Evolutionary conservation across 2,797 vertebrate genomes (phyloP).

Genomic region (Acanthopagrus latus): DNA sequence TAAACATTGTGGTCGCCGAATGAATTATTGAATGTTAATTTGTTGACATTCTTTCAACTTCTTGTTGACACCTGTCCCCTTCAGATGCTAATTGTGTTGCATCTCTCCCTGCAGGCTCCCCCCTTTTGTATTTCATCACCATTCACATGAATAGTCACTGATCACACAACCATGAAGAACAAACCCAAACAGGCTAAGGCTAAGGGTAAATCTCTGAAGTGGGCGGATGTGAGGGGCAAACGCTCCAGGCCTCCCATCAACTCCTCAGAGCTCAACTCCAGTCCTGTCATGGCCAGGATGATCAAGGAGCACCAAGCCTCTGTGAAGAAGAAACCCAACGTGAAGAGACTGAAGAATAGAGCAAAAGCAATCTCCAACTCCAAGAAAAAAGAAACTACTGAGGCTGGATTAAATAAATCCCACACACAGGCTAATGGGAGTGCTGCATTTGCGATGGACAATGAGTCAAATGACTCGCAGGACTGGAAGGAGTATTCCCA

Average conservation of each 20-base stretch:
- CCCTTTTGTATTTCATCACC: constrained; percentile 11
- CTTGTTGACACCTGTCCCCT: not conserved
- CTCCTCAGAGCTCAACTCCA: constrained; percentile 60
- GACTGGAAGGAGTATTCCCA: constrained; percentile 80
- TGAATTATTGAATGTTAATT: not conserved
- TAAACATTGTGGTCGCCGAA: not conserved
- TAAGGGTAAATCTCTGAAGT: constrained; percentile 73
- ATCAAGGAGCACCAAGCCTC: constrained; percentile 67
- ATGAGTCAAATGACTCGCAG: constrained; percentile 70
- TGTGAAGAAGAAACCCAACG: constrained; percentile 70
- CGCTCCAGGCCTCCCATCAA: constrained; percentile 62
- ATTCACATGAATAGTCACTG: constrained; percentile 12
- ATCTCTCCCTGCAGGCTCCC: constrained; percentile 36
- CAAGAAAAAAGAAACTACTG: constrained; percentile 40
- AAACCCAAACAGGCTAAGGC: constrained; percentile 64
- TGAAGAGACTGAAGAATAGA: constrained; percentile 83
- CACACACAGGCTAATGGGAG: constrained; percentile 76
- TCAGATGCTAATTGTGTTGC: not conserved
- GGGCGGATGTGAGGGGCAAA: constrained; percentile 77
- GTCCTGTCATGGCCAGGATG: constrained; percentile 58
- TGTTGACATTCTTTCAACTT: not conserved
- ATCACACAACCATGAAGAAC: constrained; percentile 81
- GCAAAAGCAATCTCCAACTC: constrained; percentile 51
- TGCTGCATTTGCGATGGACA: constrained; percentile 48
- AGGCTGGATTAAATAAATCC: constrained; percentile 41